Conservation (phyloP, 2,797 vertebrate species). For the Parotocinclus haroldoi region DNA sequence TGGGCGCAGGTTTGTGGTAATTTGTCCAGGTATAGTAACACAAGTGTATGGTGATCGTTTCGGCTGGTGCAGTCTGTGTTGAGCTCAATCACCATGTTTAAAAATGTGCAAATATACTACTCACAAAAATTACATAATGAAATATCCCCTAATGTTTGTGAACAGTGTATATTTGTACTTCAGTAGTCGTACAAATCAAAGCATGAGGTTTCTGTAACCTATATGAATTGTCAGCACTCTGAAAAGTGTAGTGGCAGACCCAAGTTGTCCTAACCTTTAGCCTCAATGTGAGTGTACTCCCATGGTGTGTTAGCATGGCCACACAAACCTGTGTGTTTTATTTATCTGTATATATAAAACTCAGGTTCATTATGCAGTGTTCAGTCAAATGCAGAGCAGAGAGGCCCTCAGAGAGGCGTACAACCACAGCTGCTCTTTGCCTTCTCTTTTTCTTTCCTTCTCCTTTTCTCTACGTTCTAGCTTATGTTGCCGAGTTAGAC, state of each 20-base stretch:
- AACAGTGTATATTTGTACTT: too few species aligned
- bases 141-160: too few species aligned
- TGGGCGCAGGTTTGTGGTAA: neutral
- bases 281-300: conserved; percentile 28
- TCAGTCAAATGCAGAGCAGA: conserved; percentile 49
- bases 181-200: neutral
- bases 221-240: neutral
- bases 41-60: too few species aligned
- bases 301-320: conserved; percentile 67
- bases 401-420: conserved; percentile 33
- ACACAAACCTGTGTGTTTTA: conserved; percentile 71
- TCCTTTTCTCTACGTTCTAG: neutral
- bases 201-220: neutral
- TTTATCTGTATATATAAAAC: conserved; percentile 70
- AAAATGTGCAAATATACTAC: too few species aligned
- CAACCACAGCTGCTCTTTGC: conserved; percentile 21
- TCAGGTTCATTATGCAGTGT: conserved; percentile 67
- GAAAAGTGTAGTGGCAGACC: neutral
- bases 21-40: too few species aligned
- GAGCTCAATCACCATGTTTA: too few species aligned
- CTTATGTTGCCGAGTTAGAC: conserved; percentile 16
- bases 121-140: too few species aligned
- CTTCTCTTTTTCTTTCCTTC: neutral
- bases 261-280: neutral
- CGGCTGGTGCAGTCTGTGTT: too few species aligned